phyloP scores from a whole-genome alignment of 1,140 invertebrate species.

The Campoletis sonorensis region DNA sequence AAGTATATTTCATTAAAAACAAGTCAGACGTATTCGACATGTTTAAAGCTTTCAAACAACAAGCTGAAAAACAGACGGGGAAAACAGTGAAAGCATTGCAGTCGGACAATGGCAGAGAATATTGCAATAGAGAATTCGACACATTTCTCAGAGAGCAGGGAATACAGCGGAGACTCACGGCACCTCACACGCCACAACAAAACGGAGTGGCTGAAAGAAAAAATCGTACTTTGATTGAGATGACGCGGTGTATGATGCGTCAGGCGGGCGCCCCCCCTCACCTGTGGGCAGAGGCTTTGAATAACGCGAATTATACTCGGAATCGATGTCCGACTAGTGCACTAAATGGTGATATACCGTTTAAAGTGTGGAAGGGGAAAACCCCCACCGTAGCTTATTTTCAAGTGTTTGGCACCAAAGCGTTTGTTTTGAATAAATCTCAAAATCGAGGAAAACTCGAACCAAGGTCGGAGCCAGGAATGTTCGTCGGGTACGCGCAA shows the following conservation, averaged over 20 bases:
- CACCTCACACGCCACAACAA: conserved; percentile 53
- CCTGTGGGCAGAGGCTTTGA: conserved; percentile 68
- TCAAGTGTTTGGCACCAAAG: conserved; percentile 4
- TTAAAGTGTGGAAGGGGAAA: conserved; percentile 28
- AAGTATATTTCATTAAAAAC: conserved; percentile 61
- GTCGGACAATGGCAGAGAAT: conserved; percentile 64
- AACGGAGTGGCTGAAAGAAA: conserved; percentile 55
- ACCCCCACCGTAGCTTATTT: conserved; percentile 26
- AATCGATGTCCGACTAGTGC: conserved; percentile 53
- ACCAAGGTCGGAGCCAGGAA: background rate
- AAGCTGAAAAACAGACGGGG: conserved; percentile 61
- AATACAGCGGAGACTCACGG: conserved; percentile 49
- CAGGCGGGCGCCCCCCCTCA: conserved; percentile 4
- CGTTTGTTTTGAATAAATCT: background rate
- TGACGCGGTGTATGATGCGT: conserved; percentile 57
- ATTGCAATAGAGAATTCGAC: conserved; percentile 58
- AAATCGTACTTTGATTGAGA: conserved; percentile 59
- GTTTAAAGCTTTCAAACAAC: conserved; percentile 59
- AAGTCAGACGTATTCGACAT: conserved; percentile 57
- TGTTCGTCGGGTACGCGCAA: conserved; percentile 38
- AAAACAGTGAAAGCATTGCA: conserved; percentile 56
- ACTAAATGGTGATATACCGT: conserved; percentile 9
- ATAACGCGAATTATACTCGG: conserved; percentile 54
- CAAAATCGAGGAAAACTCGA: conserved; percentile 28
- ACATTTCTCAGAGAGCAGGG: conserved; percentile 50